Evolutionary conservation across 2,888 invertebrate species (phyloP), one percentile per base, ranked within the genome.

Genomic region (Drosophila tripunctata): DNA sequence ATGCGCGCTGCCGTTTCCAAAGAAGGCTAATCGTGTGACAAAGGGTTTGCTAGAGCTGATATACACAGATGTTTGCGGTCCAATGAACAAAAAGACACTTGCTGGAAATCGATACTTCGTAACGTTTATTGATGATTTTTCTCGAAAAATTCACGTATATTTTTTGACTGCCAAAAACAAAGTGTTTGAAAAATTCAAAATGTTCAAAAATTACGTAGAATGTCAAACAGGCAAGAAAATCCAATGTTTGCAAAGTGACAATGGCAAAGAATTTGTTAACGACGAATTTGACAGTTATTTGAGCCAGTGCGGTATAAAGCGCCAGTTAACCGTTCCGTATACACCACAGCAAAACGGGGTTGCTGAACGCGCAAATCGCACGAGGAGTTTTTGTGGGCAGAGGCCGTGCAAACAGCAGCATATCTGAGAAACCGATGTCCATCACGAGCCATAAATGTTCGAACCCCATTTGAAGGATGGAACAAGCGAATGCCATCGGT

Each of bases 1-100:
- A 31, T 8, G 8, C 31, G 31, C n/a, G 31, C 19, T 40, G 21
- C 21, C 40, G 7, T 40, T 40, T 10, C 40, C 40, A 10, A 12
- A 40, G 15, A 40, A 40, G 21, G 40, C 40, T 8, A 10, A 21
- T 21, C 17, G 40, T 15, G 24, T 50, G 2, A 50, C 48, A 21
- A 50, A 35, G 21, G 21, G 8, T 21, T 35, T 50, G 14, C 48
- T 50, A 17, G 48, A 50, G 22, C 30, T 40, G 21, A 21, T 40
- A 17, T 21, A 40, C 21, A 40, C 40, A 21, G 40, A 40, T n/a
- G 40, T 19, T 7, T 40, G 40, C 19, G 21, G 21, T 3, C 40
- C 40, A 8, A 40, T 40, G 40, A 40, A 40, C 15, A 19, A 19
- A 14, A 36, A 36, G 14, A 12, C 36, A 14, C 14, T 40, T 7